Conservation (phyloP, 2,797 vertebrate genomes). For the Lutjanus argentimaculatus region DNA sequence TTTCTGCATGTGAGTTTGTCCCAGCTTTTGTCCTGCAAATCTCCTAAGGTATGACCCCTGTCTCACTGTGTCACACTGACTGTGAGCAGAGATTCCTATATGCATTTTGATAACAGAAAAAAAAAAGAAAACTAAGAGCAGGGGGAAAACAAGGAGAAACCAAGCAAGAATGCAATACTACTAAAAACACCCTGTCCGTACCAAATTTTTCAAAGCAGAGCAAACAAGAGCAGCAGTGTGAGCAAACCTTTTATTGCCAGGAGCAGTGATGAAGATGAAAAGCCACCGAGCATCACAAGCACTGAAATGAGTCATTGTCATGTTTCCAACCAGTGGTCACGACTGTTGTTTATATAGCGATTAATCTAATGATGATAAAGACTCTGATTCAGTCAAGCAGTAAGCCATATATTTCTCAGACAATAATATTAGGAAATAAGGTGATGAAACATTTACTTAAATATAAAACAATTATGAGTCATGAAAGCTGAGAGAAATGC, state of each 20-base stretch:
- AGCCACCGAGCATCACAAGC: slow-evolving; percentile 18
- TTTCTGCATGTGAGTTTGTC: not conserved
- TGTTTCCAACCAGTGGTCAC: slow-evolving; percentile 17
- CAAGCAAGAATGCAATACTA: not conserved
- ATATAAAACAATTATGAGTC: not conserved
- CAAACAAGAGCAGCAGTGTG: slow-evolving; percentile 13
- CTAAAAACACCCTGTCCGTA: not conserved
- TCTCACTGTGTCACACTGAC: not conserved
- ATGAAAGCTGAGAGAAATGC: not conserved
- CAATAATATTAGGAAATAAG: not conserved
- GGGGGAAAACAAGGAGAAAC: not conserved
- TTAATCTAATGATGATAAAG: not conserved
- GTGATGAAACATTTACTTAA: not conserved
- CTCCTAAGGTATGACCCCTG: not conserved
- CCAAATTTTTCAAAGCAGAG: not conserved
- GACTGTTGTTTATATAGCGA: slow-evolving; percentile 1
- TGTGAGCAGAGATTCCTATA: too few species aligned
- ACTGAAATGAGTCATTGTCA: slow-evolving; percentile 8
- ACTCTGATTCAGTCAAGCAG: not conserved
- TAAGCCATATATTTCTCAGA: not conserved
- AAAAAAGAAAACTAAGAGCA: not conserved
- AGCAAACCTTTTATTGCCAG: not conserved
- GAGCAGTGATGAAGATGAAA: slow-evolving; percentile 18
- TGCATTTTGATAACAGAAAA: too few species aligned
- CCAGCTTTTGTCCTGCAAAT: not conserved